These are phyloP conservation scores for Anoplopoma fimbria DNA, from an alignment of 2,113 vertebrate species.

Conservation along the genomic window DNA sequence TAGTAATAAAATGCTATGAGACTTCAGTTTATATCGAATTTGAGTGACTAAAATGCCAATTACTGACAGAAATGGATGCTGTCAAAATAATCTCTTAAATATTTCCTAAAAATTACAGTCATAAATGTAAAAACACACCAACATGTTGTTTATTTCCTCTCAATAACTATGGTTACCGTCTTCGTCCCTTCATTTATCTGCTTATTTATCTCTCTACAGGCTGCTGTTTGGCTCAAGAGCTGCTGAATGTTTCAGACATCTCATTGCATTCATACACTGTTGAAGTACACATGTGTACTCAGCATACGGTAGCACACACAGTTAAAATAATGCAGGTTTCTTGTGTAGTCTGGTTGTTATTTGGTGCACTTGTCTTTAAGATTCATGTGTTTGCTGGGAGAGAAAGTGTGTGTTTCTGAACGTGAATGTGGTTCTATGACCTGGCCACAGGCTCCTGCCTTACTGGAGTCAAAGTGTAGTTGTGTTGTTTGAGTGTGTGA, in stretches of 20 bases:
- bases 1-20: neutral
- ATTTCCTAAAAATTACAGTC: neutral
- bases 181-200: neutral
- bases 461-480: conserved; percentile 20
- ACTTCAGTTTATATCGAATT: neutral
- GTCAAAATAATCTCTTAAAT: neutral
- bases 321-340: neutral
- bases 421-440: conserved; percentile 27
- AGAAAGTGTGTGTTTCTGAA: neutral
- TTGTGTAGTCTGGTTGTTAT: neutral
- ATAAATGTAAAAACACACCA: neutral
- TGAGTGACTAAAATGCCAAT: neutral
- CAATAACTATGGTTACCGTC: neutral
- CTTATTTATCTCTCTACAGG: neutral
- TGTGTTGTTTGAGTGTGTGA: conserved; percentile 7
- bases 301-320: neutral
- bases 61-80: neutral
- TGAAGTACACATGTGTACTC: neutral
- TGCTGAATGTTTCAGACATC: neutral
- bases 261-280: neutral
- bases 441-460: conserved; percentile 52
- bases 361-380: neutral
- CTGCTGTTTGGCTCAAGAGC: neutral
- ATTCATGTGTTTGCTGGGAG: conserved; percentile 7
- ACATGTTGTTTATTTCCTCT: conserved; percentile 13